Evolutionary conservation across 2,113 vertebrate species (phyloP), one percentile per base, ranked within the genome.

Genomic region (Ariopsis seemanni): DNA sequence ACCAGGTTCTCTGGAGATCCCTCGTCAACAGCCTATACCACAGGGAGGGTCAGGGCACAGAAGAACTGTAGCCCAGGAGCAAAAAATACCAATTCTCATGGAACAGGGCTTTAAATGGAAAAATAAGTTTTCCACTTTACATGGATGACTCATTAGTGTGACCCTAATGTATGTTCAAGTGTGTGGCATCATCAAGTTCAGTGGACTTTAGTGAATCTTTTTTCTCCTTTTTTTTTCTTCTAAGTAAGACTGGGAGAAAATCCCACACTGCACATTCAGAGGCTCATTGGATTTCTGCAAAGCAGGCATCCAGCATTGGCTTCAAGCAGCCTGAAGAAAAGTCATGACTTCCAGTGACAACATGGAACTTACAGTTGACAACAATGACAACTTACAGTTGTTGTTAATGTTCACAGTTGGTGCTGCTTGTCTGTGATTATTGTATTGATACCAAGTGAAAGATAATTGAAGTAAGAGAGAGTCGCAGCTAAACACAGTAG

Each of bases 381-480:
- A n/a, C n/a, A n/a, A n/a, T n/a, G n/a, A n/a, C n/a, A n/a, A n/a
- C n/a, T n/a, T 25, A 22, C 72, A 22, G 72, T 20, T 50, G 72
- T 9, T 75, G 72, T 25, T 75, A 75, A 75, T 50, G 72, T 75
- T 75, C 72, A 75, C 42, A 48, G 71, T 22, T 74, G 34, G 69
- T 74, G 34, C 34, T 74, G 71, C 30, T 74, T 74, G 3, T 48
- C 71, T 48, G 6, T 48, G 30, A 7, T 52, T 77, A 52, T 25
- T 77, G 20, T 52, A 52, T 22, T n/a, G 74, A 77, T 25, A 75
- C 20, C 22, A 52, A 25, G 48, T 52, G 48, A 20, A 77, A 25
- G 10, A 53, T 78, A 53, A 75, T 75, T 50, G 10, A 7, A 15
- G 5, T 0, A 15, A n/a, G 10, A 48, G 18, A 50, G 18, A 52